These are phyloP conservation scores for Sialis lutaria DNA, from an alignment of 2,888 invertebrate species.

Conservation along the genomic window DNA sequence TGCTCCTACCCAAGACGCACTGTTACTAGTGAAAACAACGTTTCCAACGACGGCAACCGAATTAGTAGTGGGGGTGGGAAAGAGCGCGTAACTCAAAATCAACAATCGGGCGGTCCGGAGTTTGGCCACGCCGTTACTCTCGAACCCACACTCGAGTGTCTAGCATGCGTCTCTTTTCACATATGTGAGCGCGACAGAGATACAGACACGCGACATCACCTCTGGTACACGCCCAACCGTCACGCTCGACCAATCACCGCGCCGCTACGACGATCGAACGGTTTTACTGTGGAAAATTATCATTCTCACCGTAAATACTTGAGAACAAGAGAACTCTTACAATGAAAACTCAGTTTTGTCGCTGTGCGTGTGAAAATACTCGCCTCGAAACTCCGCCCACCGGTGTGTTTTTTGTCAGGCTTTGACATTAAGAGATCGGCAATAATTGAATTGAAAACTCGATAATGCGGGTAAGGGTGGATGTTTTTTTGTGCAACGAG, in stretches of 20 bases:
- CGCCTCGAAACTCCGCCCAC: background rate
- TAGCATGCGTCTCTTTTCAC: background rate
- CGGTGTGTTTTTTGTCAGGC: no score
- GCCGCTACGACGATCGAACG: background rate
- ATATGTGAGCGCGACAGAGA: background rate
- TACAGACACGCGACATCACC: background rate
- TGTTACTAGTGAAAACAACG: constrained; percentile 32
- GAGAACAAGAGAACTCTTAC: constrained; percentile 12
- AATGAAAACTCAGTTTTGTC: constrained; percentile 10
- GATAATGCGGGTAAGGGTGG: no score
- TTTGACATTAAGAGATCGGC: no score
- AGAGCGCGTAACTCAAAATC: constrained; percentile 5
- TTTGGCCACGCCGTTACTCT: constrained; percentile 7
- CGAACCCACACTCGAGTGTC: background rate
- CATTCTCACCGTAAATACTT: no score
- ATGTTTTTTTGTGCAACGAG: no score
- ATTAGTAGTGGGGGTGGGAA: constrained; percentile 15
- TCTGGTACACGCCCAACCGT: background rate
- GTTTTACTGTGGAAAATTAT: no score
- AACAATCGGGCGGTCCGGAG: constrained; percentile 9
- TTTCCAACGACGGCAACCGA: constrained; percentile 24
- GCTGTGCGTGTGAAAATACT: constrained; percentile 12
- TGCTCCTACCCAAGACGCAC: constrained; percentile 30
- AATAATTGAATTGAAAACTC: no score
- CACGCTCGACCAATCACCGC: background rate